A percentile compares a stretch with the other conserved stretches of the same genome.
These are phyloP conservation scores for Cheilosia scutellata DNA, from an alignment of 2,888 invertebrate species.

Conservation along the genomic window DNA sequence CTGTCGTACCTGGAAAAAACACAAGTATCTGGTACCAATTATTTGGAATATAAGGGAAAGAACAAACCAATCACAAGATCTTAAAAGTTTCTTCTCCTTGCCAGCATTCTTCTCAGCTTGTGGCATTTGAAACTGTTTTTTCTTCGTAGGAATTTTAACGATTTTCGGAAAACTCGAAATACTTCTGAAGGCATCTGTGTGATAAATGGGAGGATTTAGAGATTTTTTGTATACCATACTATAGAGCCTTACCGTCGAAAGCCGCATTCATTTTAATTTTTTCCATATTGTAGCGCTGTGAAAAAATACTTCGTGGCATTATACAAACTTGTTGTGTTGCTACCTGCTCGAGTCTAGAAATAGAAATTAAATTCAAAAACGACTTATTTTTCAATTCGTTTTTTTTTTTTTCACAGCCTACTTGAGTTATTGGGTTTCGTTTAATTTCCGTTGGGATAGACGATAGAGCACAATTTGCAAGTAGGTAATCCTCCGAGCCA, in stretches of 20 bases:
- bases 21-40: neutral
- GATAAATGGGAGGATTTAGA: neutral
- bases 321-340: constrained; percentile 52
- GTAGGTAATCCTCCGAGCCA: no score
- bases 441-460: no score
- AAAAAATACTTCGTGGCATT: constrained; percentile 80
- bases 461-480: no score
- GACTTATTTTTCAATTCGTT: neutral
- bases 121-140: constrained; percentile 16
- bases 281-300: constrained; percentile 78
- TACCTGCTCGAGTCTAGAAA: neutral
- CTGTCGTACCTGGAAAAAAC: constrained; percentile 78
- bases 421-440: no score
- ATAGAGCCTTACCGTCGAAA: constrained; percentile 77
- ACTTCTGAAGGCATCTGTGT: constrained; percentile 78
- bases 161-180: constrained; percentile 79
- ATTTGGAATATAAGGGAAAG: neutral
- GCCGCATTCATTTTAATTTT: constrained; percentile 78
- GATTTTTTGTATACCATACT: no score
- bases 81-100: constrained; percentile 78
- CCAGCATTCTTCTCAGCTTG: constrained; percentile 68
- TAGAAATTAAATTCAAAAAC: constrained; percentile 20
- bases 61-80: constrained; percentile 79
- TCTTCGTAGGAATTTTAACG: constrained; percentile 76
- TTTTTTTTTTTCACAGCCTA: no score